A percentile compares a stretch with the other conserved stretches of the same genome.
These are phyloP conservation scores for Hesperia comma DNA, from an alignment of 2,888 invertebrate genomes.

Conservation along the genomic window DNA sequence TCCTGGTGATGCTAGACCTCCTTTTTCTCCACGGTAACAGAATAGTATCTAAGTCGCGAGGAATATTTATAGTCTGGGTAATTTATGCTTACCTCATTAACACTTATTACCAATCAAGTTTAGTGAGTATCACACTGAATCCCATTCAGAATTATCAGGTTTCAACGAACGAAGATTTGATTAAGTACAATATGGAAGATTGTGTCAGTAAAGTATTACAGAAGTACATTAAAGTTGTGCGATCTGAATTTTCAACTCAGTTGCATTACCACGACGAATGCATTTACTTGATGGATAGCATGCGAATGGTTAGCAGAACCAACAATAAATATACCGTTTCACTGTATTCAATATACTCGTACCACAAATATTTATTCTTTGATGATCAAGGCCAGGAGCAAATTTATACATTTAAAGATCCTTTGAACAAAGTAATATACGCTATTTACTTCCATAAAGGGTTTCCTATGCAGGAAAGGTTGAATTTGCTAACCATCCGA, in stretches of 20 bases:
- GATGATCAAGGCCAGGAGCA: constrained; percentile 48
- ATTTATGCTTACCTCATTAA: constrained; percentile 58
- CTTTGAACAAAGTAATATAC: constrained; percentile 56
- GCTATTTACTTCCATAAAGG: constrained; percentile 63
- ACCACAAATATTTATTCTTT: constrained; percentile 49
- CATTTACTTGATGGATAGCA: constrained; percentile 47
- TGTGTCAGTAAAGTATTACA: constrained; percentile 53
- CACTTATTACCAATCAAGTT: constrained; percentile 54
- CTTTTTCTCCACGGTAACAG: constrained; percentile 50
- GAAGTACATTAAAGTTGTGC: constrained; percentile 28
- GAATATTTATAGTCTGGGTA: constrained; percentile 55
- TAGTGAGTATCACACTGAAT: constrained; percentile 55
- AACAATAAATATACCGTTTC: constrained; percentile 51
- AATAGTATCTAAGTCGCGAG: constrained; percentile 42
- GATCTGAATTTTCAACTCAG: constrained; percentile 22
- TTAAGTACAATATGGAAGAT: constrained; percentile 49
- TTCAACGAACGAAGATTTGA: constrained; percentile 47
- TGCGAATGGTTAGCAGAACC: constrained; percentile 52
- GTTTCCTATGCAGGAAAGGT: constrained; percentile 53
- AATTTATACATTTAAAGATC: constrained; percentile 47
- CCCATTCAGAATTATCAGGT: constrained; percentile 56
- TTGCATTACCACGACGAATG: constrained; percentile 40
- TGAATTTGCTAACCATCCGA: constrained; percentile 49
- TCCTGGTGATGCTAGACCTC: constrained; percentile 51
- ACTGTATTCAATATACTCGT: constrained; percentile 50